These are phyloP conservation scores for Phortica variegata DNA, from an alignment of 1,140 invertebrate species.

Conservation along the genomic window DNA sequence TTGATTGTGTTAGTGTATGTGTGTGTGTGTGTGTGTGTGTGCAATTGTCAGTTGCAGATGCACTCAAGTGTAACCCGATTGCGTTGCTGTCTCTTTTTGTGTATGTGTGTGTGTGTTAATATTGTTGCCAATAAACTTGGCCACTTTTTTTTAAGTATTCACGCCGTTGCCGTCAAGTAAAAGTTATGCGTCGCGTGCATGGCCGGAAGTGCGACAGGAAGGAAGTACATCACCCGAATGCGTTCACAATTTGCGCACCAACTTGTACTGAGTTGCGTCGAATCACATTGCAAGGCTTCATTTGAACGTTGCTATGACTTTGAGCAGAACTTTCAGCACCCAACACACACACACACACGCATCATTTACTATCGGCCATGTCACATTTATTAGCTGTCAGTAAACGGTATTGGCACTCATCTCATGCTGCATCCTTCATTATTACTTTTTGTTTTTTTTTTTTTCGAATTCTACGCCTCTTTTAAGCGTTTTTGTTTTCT, in stretches of 20 bases:
- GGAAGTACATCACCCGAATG: conserved; percentile 50
- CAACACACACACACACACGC: neutral
- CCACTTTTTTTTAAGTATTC: neutral
- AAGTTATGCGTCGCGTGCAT: conserved; percentile 34
- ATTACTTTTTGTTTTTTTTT: too few relatives aligned
- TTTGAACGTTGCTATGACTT: neutral
- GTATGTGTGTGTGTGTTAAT: too few relatives aligned
- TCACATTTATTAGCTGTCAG: conserved; percentile 50
- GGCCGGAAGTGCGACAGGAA: conserved; percentile 51
- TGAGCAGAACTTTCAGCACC: neutral
- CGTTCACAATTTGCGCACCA: conserved; percentile 33
- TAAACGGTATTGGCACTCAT: conserved; percentile 45
- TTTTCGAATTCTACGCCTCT: conserved; percentile 18
- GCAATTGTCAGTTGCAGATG: conserved; percentile 45
- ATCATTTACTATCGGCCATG: conserved; percentile 27
- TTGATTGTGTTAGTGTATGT: too few relatives aligned
- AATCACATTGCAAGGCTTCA: neutral
- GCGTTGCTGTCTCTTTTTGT: too few relatives aligned
- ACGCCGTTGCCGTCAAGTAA: too few relatives aligned
- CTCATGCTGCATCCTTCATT: too few relatives aligned
- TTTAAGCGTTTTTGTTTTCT: neutral
- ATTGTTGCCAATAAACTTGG: too few relatives aligned
- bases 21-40: too few relatives aligned
- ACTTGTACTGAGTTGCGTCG: neutral
- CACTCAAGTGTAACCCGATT: conserved; percentile 48